A percentile compares a stretch with the other conserved stretches of the same genome.
These are phyloP conservation scores for Zosterops borbonicus DNA, from an alignment of 2,113 vertebrate genomes.

Conservation along the genomic window DNA sequence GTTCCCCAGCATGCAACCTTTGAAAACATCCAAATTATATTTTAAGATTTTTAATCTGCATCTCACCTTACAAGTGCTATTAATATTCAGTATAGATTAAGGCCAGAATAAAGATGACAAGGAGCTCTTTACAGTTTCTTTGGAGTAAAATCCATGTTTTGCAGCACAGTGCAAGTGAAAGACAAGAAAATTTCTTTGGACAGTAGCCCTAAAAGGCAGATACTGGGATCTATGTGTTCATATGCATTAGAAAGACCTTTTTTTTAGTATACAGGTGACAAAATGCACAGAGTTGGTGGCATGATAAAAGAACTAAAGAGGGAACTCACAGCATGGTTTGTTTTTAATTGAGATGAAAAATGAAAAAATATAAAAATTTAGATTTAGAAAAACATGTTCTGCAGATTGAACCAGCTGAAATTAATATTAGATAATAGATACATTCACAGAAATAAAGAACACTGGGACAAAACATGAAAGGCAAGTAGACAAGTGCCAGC, in stretches of 20 bases:
- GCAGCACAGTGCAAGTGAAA: neutral
- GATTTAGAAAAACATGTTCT: constrained; percentile 14
- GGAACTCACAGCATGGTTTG: constrained; percentile 68
- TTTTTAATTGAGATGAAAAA: constrained; percentile 78
- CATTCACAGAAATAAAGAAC: neutral
- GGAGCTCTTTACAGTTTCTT: constrained; percentile 6
- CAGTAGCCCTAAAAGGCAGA: constrained; percentile 6
- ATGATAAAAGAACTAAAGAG: constrained; percentile 57
- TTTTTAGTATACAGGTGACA: constrained; percentile 38
- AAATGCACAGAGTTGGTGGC: constrained; percentile 22
- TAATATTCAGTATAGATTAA: constrained; percentile 59
- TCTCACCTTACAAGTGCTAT: constrained; percentile 47
- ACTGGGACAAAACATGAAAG: neutral
- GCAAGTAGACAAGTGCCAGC: neutral
- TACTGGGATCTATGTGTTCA: neutral
- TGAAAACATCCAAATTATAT: constrained; percentile 31
- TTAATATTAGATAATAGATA: neutral
- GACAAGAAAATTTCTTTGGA: constrained; percentile 13
- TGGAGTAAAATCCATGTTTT: constrained; percentile 4
- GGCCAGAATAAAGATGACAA: constrained; percentile 28
- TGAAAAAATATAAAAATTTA: constrained; percentile 41
- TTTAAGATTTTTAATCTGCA: constrained; percentile 42
- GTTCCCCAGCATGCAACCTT: constrained; percentile 18
- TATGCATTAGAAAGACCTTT: neutral
- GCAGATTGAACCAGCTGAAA: neutral